Percentiles rank a stretch among this genome's conserved stretches.
phyloP scores from a whole-genome alignment of 2,888 invertebrate species.

The Caenorhabditis wallacei region DNA sequence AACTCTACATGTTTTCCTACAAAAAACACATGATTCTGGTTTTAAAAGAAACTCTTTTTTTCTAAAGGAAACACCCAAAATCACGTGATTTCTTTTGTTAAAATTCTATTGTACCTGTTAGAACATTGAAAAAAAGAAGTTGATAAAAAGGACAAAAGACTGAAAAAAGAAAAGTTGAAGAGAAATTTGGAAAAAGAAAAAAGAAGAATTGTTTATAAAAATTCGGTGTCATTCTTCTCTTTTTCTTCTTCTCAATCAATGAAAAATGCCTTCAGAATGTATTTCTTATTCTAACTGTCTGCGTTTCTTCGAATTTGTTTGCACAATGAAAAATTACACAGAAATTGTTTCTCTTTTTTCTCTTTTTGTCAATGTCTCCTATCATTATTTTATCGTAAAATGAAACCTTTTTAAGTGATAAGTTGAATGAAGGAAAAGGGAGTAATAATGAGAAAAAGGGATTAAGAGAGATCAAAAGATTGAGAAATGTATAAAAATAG shows the following conservation, averaged over 20 bases:
- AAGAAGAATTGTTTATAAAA: conserved; percentile 40
- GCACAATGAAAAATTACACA: conserved; percentile 26
- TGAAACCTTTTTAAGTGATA: not conserved
- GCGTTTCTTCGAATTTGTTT: conserved; percentile 34
- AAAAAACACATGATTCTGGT: no score
- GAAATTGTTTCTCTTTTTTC: not conserved
- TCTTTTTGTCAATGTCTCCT: not conserved
- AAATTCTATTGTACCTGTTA: no score
- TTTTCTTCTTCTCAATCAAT: conserved; percentile 30
- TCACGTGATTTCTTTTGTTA: no score
- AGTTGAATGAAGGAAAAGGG: not conserved
- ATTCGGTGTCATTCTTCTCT: conserved; percentile 9
- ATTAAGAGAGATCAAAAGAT: not conserved
- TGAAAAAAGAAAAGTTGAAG: not conserved
- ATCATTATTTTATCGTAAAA: not conserved
- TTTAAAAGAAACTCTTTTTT: no score
- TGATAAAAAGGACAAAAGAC: not conserved
- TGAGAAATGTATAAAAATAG: not conserved
- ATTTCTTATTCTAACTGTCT: conserved; percentile 27
- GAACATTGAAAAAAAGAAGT: not conserved
- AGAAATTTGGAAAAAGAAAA: conserved; percentile 2
- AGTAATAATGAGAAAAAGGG: not conserved
- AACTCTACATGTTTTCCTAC: no score
- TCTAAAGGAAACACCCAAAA: no score
- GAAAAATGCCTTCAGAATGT: conserved; percentile 8